These are phyloP conservation scores for Zaprionus bogoriensis DNA, from an alignment of 2,888 invertebrate genomes.

Conservation along the genomic window DNA sequence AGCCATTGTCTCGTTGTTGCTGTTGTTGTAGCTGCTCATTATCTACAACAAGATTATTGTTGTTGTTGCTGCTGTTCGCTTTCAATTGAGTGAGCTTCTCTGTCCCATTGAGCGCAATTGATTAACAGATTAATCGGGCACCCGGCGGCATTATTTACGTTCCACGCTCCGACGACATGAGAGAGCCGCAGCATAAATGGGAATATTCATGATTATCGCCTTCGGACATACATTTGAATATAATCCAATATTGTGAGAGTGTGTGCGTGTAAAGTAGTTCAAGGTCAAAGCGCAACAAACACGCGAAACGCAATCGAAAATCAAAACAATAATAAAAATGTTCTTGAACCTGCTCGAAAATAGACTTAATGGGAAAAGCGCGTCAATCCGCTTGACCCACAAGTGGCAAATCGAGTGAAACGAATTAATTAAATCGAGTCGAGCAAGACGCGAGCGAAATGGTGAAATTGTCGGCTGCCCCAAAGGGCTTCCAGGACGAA, in stretches of 20 bases:
- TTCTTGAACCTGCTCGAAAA: slow-evolving; percentile 1
- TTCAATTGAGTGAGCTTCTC: slow-evolving; percentile 59
- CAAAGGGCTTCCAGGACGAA: neutral
- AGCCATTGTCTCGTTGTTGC: slow-evolving; percentile 14
- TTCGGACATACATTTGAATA: slow-evolving; percentile 15
- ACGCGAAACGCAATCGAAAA: slow-evolving; percentile 34
- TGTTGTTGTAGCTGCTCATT: slow-evolving; percentile 1
- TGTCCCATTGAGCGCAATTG: slow-evolving; percentile 60
- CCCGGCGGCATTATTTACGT: slow-evolving; percentile 6
- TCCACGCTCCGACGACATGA: too few species aligned
- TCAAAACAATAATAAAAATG: slow-evolving; percentile 29
- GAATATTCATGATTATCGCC: slow-evolving; percentile 56
- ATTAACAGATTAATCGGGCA: slow-evolving; percentile 63
- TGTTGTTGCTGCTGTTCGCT: slow-evolving; percentile 14
- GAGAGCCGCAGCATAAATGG: slow-evolving; percentile 46
- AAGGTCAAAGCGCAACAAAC: slow-evolving; percentile 52
- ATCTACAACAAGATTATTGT: slow-evolving; percentile 24
- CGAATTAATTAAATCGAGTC: slow-evolving; percentile 36
- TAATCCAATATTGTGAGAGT: slow-evolving; percentile 21
- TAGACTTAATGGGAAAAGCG: neutral
- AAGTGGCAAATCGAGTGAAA: slow-evolving; percentile 30
- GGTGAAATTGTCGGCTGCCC: slow-evolving; percentile 1
- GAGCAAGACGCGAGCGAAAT: neutral
- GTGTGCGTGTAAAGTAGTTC: slow-evolving; percentile 49
- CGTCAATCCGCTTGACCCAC: neutral